Evolutionary conservation across 1,140 invertebrate species (phyloP), one percentile per base, ranked within the genome.

Genomic region (Cydia pomonella): DNA sequence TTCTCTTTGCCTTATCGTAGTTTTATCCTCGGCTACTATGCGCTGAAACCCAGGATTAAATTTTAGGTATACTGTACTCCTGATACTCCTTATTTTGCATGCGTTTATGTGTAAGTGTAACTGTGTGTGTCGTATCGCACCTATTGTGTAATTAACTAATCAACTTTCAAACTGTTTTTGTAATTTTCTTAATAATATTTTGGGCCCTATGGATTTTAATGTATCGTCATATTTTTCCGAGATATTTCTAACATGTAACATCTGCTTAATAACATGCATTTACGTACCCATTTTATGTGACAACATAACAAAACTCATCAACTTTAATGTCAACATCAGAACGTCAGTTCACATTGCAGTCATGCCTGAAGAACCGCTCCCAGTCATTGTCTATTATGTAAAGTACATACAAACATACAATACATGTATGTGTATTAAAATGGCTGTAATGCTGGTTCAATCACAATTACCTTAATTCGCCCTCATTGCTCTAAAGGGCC

Each of bases 401-500:
- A 64, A 25, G 12, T 64, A 27, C 7, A 12, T 3, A 21, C 59
- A 27, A n/a, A 27, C 23, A 29, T 29, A 44, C 41, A 16, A 38
- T 38, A 38, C 10, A 44, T 2, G 12, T 44, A 13, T 44, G 41
- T 44, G 41, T 44, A 44, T 44, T 12, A 66, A 29, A 29, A 25
- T 16, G 27, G 7, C n/a, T 29, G 63, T 13, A 25, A 63, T 33
- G 63, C 23, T 66, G 12, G 25, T 29, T 50, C 47, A 18, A 50
- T 50, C 47, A 18, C n/a, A 50, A 50, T 50, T 50, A 50, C 47
- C n/a, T 50, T 50, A n/a, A 50, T 50, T 50, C 47, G 47, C 47
- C 47, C n/a, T 50, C n/a, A 18, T 7, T 50, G 47, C 16, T n/a
- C n/a, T n/a, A 50, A 18, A 18, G 47, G 47, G 47, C 47, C 47